Evolutionary conservation across 2,797 vertebrate species (phyloP).

Genomic region (Harpagifer antarcticus): DNA sequence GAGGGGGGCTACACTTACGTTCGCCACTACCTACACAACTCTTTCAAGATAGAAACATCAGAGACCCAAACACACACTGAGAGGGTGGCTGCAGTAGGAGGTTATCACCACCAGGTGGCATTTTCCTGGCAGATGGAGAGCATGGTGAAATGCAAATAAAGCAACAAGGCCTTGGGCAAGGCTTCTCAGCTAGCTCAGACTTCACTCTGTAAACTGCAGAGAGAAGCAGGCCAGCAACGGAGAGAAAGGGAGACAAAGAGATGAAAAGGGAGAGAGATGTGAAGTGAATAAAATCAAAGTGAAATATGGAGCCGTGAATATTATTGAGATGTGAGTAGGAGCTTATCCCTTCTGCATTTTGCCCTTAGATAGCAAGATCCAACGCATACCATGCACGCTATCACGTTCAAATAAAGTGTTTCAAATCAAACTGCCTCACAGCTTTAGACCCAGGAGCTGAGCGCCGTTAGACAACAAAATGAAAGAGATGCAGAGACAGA

Average conservation of each 20-base stretch:
- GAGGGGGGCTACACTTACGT: constrained; percentile 45
- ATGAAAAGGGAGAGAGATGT: constrained; percentile 72
- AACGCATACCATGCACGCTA: constrained; percentile 28
- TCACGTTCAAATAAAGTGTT: constrained; percentile 54
- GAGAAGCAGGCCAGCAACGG: constrained; percentile 71
- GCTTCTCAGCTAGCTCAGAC: constrained; percentile 78
- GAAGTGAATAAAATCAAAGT: constrained; percentile 74
- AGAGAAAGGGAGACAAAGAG: constrained; percentile 70
- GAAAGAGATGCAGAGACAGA: constrained; percentile 27
- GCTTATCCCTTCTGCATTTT: constrained; percentile 67
- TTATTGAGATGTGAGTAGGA: constrained; percentile 67
- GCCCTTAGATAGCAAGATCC: constrained; percentile 65
- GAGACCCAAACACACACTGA: constrained; percentile 17
- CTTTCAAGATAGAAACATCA: constrained; percentile 58
- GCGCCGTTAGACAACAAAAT: constrained; percentile 25
- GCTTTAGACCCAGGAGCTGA: constrained; percentile 42
- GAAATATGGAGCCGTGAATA: constrained; percentile 70
- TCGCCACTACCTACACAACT: constrained; percentile 54
- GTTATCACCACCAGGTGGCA: constrained; percentile 75
- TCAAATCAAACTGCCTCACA: constrained; percentile 53
- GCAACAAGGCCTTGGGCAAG: constrained; percentile 80
- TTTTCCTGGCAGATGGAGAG: constrained; percentile 75
- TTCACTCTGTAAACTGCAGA: constrained; percentile 76
- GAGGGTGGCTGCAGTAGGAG: constrained; percentile 45
- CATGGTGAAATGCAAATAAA: constrained; percentile 82